Evolutionary conservation across 2,797 vertebrate species (phyloP).

Genomic region (Myripristis murdjan): DNA sequence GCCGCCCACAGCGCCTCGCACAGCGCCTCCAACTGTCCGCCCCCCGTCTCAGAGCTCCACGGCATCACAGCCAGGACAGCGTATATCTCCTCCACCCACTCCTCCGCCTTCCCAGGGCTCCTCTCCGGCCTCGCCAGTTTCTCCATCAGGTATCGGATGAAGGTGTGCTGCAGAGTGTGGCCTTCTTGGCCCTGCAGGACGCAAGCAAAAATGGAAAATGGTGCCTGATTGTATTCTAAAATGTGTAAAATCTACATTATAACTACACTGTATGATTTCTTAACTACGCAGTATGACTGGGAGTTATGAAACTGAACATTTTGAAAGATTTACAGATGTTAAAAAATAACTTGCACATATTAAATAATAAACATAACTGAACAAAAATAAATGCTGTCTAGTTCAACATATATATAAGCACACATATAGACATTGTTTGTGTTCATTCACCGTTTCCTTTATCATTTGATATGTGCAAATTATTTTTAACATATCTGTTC

Average conservation of each 20-base stretch:
- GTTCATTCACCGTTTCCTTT: too few species aligned
- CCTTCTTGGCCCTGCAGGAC: conserved; percentile 74
- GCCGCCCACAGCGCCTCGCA: conserved; percentile 88
- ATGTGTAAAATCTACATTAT: too few species aligned
- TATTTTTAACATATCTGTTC: too few species aligned
- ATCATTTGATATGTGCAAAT: too few species aligned
- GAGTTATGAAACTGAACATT: background rate
- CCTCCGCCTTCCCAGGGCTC: conserved; percentile 56
- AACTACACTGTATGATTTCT: background rate
- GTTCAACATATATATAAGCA: too few species aligned
- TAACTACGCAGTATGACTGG: too few species aligned
- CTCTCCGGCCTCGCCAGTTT: conserved; percentile 76
- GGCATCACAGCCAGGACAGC: conserved; percentile 86
- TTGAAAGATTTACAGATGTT: too few species aligned
- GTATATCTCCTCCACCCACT: conserved; percentile 86
- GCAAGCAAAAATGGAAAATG: background rate
- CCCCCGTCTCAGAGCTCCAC: conserved; percentile 75
- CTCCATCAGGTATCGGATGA: conserved; percentile 88
- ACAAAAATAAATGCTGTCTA: too few species aligned
- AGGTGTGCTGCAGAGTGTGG: conserved; percentile 83
- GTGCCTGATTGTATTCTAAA: background rate
- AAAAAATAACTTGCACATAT: too few species aligned
- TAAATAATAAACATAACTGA: too few species aligned
- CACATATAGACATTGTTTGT: too few species aligned
- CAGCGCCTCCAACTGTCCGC: conserved; percentile 85